Evolutionary conservation across 2,113 vertebrate species (phyloP).

Genomic region (Hippolais icterina): DNA sequence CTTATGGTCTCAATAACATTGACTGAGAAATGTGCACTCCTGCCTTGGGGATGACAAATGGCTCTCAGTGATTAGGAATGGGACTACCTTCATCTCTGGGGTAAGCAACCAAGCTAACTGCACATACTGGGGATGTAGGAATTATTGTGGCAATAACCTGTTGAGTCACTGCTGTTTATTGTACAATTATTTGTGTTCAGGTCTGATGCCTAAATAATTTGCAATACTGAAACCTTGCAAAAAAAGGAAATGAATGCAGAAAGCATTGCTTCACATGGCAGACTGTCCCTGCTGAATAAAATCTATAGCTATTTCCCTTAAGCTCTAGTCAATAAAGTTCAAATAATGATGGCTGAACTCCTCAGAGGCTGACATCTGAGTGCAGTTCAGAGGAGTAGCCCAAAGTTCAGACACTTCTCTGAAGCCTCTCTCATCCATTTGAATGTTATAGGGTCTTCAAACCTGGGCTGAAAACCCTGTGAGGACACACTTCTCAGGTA

Average conservation of each 20-base stretch:
- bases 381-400: not conserved
- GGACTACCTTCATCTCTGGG: not conserved
- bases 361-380: not conserved
- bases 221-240: not conserved
- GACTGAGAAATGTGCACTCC: rapidly evolving
- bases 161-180: conserved; percentile 40
- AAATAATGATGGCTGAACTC: conserved; percentile 28
- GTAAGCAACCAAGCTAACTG: not conserved
- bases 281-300: conserved; percentile 27
- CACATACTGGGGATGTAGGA: not conserved
- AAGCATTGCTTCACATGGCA: not conserved
- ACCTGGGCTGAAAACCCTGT: not conserved
- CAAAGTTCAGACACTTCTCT: not conserved
- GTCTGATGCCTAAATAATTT: conserved; percentile 30
- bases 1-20: not conserved
- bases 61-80: not conserved
- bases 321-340: not conserved
- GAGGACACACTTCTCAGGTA: not conserved
- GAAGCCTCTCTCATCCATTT: not conserved
- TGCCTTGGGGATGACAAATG: not conserved
- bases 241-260: conserved; percentile 8
- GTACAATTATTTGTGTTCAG: conserved; percentile 36
- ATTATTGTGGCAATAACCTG: conserved; percentile 51
- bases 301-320: conserved; percentile 32
- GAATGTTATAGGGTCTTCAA: not conserved